phyloP scores from a whole-genome alignment of 1,140 invertebrate genomes.

The Brachionus rotundiformis region DNA sequence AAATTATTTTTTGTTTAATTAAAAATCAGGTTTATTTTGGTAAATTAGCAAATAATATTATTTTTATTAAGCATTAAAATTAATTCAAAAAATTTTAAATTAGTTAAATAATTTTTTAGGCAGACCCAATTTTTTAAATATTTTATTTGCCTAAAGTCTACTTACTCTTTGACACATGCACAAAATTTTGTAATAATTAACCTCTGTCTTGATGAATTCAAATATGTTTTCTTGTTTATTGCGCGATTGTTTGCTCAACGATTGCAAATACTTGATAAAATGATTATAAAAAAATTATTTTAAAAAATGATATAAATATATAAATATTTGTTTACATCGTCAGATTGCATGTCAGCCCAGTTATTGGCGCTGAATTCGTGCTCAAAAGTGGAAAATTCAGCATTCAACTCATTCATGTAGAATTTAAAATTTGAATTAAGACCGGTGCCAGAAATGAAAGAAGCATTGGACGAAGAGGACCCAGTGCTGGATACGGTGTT shows the following conservation, averaged over 20 bases:
- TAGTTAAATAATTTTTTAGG: too few relatives aligned
- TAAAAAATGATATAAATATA: background rate
- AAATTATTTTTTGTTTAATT: too few relatives aligned
- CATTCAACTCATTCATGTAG: slow-evolving; percentile 25
- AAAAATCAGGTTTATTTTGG: too few relatives aligned
- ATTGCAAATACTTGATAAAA: slow-evolving; percentile 20
- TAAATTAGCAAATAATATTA: too few relatives aligned
- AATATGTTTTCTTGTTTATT: slow-evolving; percentile 52
- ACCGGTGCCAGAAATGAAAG: background rate
- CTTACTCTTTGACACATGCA: slow-evolving; percentile 42
- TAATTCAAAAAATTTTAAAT: background rate
- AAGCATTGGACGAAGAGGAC: background rate
- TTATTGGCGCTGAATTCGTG: slow-evolving; percentile 35
- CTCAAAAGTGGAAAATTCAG: slow-evolving; percentile 27
- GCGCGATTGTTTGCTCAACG: slow-evolving; percentile 18
- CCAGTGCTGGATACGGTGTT: slow-evolving; percentile 8
- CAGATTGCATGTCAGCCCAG: slow-evolving; percentile 43
- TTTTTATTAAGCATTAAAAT: background rate
- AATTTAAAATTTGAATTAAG: slow-evolving; percentile 44
- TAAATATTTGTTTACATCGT: background rate
- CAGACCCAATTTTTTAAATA: background rate
- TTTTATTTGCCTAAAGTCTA: slow-evolving; percentile 12
- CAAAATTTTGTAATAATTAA: slow-evolving; percentile 51
- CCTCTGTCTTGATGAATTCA: slow-evolving; percentile 50
- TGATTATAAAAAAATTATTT: background rate